Conservation (phyloP, 2,797 vertebrate genomes). For the Mionectes olivaceus region DNA sequence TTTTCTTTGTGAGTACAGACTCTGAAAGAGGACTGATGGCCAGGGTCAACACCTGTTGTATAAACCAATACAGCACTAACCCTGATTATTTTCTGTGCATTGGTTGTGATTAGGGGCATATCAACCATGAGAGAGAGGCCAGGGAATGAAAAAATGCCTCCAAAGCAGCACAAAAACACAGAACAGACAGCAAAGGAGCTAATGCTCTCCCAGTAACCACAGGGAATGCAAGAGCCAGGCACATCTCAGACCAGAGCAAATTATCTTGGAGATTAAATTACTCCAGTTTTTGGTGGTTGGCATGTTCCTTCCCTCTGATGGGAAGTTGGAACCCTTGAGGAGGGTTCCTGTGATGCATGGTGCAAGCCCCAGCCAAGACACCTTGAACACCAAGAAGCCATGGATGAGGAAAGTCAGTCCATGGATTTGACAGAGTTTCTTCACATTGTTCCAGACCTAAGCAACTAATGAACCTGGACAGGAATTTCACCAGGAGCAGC, state of each 20-base stretch:
- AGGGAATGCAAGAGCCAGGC: not conserved
- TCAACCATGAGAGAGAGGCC: fast-evolving
- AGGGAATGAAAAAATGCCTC: not conserved
- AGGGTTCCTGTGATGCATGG: not conserved
- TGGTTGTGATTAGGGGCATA: not conserved
- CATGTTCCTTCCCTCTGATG: fast-evolving
- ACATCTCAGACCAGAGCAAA: not conserved
- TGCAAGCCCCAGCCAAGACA: not conserved
- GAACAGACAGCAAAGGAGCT: not conserved
- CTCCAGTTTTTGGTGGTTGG: not conserved
- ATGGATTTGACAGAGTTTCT: fast-evolving
- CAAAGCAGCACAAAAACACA: not conserved
- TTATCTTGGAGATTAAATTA: not conserved
- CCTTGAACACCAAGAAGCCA: not conserved
- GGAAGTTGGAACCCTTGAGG: not conserved
- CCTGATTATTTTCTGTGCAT: not conserved
- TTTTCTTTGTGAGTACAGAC: not conserved
- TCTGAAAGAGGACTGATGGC: not conserved
- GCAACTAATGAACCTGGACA: not conserved
- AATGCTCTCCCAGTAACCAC: not conserved
- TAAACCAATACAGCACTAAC: not conserved
- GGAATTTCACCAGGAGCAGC: not conserved
- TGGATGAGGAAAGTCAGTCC: not conserved
- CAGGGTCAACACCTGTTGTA: not conserved
- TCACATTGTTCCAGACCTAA: not conserved